phyloP scores from a whole-genome alignment of 2,797 vertebrate genomes.

The Chlorospingus semifuscus region DNA sequence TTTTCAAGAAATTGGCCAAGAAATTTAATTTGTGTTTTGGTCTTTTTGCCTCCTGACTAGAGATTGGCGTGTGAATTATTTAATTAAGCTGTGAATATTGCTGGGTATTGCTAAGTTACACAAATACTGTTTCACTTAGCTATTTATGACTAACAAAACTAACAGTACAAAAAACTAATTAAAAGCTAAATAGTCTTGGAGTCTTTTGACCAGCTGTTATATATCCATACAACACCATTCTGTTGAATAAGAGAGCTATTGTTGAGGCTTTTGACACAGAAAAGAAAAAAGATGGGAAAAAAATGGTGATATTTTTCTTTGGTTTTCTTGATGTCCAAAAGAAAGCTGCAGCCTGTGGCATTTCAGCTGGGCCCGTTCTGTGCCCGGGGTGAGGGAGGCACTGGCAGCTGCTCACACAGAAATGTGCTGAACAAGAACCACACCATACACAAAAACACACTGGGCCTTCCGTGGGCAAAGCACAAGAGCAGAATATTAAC shows the following conservation, averaged over 20 bases:
- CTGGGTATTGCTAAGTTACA: neutral
- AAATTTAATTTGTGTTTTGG: neutral
- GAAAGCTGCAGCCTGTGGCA: neutral
- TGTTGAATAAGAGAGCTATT: neutral
- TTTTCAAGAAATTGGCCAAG: neutral
- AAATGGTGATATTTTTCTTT: neutral
- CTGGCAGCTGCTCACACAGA: neutral
- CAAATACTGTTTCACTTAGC: neutral
- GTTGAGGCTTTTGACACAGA: neutral
- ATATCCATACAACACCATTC: neutral
- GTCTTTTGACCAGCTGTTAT: neutral
- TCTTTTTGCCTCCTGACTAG: neutral
- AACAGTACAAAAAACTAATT: neutral
- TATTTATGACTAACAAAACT: neutral
- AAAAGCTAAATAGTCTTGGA: neutral
- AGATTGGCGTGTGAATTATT: neutral
- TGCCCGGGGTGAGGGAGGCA: neutral
- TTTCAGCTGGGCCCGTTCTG: neutral
- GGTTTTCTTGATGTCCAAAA: neutral
- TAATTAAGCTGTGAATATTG: neutral
- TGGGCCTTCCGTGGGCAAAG: neutral
- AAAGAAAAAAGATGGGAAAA: neutral
- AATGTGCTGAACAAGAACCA: slow-evolving; percentile 22
- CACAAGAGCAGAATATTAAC: slow-evolving; percentile 52
- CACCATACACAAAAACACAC: slow-evolving; percentile 4